Conservation (phyloP, 2,797 vertebrate genomes). For the Podarcis siculus region DNA sequence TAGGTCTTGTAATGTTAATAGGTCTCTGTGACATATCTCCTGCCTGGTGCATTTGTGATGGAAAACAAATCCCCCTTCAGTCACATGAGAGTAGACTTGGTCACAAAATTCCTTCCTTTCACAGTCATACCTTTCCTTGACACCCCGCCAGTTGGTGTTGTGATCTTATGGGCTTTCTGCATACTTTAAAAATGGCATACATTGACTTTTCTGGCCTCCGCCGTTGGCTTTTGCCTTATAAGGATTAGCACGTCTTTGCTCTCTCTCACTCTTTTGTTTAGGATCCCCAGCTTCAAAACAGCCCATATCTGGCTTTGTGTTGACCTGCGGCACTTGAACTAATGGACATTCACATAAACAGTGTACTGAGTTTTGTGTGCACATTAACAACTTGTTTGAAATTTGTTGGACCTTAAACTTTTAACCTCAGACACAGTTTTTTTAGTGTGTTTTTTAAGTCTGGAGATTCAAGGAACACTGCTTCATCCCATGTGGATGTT, state of each 20-base stretch:
- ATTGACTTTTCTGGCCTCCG: not conserved
- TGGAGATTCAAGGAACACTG: not conserved
- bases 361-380: not conserved
- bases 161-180: not conserved
- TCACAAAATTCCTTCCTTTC: slow-evolving; percentile 23
- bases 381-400: slow-evolving; percentile 1
- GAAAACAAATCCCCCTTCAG: not conserved
- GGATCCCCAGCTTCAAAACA: not conserved
- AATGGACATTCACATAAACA: slow-evolving; percentile 21
- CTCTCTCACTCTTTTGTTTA: not conserved
- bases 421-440: not conserved
- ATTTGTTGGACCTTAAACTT: not conserved
- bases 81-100: not conserved
- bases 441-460: not conserved
- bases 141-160: not conserved
- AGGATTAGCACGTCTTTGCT: not conserved
- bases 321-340: not conserved
- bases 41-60: not conserved
- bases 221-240: slow-evolving; percentile 18
- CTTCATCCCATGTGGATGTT: too few relatives aligned
- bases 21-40: not conserved
- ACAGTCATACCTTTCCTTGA: slow-evolving; percentile 31
- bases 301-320: not conserved
- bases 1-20: not conserved
- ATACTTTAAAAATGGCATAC: not conserved